phyloP scores from a whole-genome alignment of 1,140 invertebrate species.

The Drosophila asahinai region DNA sequence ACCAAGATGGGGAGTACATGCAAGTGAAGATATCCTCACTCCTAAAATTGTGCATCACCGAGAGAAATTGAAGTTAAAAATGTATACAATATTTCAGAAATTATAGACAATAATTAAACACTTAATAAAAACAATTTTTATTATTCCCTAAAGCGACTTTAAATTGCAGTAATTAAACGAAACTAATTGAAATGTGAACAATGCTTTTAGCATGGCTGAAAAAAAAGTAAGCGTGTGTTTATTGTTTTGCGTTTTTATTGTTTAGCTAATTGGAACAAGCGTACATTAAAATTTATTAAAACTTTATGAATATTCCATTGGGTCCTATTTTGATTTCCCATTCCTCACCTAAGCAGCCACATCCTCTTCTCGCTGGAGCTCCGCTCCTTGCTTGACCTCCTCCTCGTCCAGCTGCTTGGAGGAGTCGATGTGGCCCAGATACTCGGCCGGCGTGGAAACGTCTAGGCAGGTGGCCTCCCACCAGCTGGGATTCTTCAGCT shows the following conservation, averaged over 20 bases:
- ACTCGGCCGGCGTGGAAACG: constrained; percentile 25
- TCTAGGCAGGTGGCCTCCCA: constrained; percentile 7
- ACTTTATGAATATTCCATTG: neutral
- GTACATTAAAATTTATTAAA: constrained; percentile 4
- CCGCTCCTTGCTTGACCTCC: constrained; percentile 1
- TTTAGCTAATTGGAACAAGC: neutral
- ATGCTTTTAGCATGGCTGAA: neutral
- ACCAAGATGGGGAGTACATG: constrained; percentile 4
- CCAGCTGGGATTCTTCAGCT: constrained; percentile 49
- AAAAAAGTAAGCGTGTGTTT: neutral
- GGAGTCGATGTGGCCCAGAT: constrained; percentile 51
- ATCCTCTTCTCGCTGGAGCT: neutral
- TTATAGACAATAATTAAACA: constrained; percentile 6
- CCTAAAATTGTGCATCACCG: constrained; percentile 19
- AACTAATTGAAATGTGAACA: constrained; percentile 24
- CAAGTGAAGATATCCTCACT: neutral
- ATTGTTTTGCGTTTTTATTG: neutral
- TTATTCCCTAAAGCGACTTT: constrained; percentile 6
- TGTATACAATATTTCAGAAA: neutral
- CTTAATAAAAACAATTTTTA: constrained; percentile 12
- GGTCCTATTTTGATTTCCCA: neutral
- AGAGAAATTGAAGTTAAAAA: constrained; percentile 26
- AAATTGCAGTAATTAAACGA: constrained; percentile 12
- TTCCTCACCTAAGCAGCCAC: neutral
- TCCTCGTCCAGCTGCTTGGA: constrained; percentile 31